Percentiles rank a stretch among this genome's conserved stretches.
phyloP scores from a whole-genome alignment of 2,888 invertebrate genomes.

The Conistra vaccinii region DNA sequence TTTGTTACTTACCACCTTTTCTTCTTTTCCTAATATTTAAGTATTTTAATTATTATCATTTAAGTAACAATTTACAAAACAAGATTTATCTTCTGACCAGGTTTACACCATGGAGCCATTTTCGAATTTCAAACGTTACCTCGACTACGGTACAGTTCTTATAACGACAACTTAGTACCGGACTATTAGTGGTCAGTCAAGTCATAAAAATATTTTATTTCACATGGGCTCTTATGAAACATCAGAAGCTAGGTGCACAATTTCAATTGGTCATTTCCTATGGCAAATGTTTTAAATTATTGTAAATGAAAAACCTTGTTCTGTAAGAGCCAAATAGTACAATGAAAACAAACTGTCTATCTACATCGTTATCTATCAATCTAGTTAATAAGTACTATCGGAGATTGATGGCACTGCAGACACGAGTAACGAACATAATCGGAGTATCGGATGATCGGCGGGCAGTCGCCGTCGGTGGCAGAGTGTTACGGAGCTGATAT shows the following conservation, averaged over 20 bases:
- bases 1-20: too few species aligned
- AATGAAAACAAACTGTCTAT: slow-evolving; percentile 6
- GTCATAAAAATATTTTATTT: too few species aligned
- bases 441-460: slow-evolving; percentile 17
- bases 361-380: slow-evolving; percentile 23
- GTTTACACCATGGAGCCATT: not conserved
- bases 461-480: too few species aligned
- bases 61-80: too few species aligned
- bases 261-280: too few species aligned
- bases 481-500: not conserved
- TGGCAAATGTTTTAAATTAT: not conserved
- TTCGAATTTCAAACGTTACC: not conserved
- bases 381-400: slow-evolving; percentile 8
- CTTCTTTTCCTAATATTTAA: too few species aligned
- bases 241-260: too few species aligned
- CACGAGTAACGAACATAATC: not conserved
- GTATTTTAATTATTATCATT: too few species aligned
- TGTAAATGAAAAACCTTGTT: not conserved
- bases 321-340: not conserved
- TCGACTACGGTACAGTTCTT: not conserved
- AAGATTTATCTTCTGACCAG: not conserved
- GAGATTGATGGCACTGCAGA: slow-evolving; percentile 20
- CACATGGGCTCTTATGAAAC: too few species aligned
- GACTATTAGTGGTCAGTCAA: not conserved
- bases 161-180: not conserved